phyloP scores from a whole-genome alignment of 1,140 invertebrate genomes.

The Limonius californicus region DNA sequence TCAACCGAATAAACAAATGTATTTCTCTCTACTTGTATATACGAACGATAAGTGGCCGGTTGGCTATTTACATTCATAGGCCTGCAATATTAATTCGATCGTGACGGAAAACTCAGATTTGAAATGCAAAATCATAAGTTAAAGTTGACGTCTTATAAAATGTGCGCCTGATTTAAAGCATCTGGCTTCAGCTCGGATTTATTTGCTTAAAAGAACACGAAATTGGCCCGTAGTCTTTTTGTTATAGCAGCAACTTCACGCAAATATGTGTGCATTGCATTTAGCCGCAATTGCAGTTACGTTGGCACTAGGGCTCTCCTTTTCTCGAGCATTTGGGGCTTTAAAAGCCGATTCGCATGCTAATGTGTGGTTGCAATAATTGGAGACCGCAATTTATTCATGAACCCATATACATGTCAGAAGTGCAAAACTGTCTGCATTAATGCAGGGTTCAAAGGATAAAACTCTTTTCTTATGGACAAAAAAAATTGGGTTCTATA shows the following conservation, averaged over 20 bases:
- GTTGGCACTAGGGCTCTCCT: background rate
- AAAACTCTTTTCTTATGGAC: too few relatives aligned
- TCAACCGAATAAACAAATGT: too few relatives aligned
- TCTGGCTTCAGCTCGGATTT: background rate
- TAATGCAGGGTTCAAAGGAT: too few relatives aligned
- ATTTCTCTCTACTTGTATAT: too few relatives aligned
- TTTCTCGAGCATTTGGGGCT: background rate
- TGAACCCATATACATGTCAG: conserved; percentile 7
- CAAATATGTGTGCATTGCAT: background rate
- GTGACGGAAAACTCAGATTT: background rate
- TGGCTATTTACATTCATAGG: too few relatives aligned
- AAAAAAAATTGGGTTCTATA: background rate
- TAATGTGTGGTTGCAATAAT: background rate
- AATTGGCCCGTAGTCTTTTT: background rate
- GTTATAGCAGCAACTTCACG: background rate
- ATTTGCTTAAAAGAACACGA: background rate
- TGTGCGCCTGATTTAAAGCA: background rate
- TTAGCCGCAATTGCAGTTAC: background rate
- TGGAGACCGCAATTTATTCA: background rate
- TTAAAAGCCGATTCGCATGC: background rate
- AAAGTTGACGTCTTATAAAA: background rate
- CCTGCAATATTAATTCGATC: background rate
- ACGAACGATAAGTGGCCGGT: too few relatives aligned
- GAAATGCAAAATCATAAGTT: background rate
- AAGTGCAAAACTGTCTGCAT: background rate